Percentiles rank a stretch among this genome's conserved stretches.
Conservation (phyloP, 2,888 invertebrate species). For the Pseudoips prasinana region DNA sequence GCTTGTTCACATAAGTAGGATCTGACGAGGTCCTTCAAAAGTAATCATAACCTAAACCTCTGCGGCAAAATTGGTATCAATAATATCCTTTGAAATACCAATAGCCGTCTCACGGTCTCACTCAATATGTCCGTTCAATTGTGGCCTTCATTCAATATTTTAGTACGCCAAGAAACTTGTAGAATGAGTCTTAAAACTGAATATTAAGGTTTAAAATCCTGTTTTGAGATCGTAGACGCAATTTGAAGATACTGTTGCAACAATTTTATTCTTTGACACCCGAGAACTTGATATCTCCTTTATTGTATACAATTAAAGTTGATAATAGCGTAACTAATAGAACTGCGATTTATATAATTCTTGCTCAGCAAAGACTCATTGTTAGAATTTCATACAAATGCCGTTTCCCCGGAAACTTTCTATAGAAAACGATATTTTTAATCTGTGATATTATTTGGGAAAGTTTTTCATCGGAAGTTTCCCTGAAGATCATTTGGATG, state of each 20-base stretch:
- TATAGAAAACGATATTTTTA: constrained; percentile 36
- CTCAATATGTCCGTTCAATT: constrained; percentile 25
- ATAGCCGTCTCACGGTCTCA: constrained; percentile 13
- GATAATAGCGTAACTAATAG: too few relatives aligned
- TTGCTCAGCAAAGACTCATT: neutral
- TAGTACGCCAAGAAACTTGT: neutral
- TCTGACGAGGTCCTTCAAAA: neutral
- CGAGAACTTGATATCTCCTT: too few relatives aligned
- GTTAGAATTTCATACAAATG: constrained; percentile 16
- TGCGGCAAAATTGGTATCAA: constrained; percentile 19
- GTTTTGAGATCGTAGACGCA: too few relatives aligned
- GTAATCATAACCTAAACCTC: constrained; percentile 3
- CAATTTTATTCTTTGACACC: too few relatives aligned
- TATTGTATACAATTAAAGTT: too few relatives aligned
- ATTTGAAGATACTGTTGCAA: too few relatives aligned
- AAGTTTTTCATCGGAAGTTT: constrained; percentile 3
- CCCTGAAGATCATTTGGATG: neutral
- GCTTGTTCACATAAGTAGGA: too few relatives aligned
- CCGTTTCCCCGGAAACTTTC: constrained; percentile 24
- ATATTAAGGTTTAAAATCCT: too few relatives aligned
- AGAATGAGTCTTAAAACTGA: too few relatives aligned
- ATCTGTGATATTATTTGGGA: constrained; percentile 19
- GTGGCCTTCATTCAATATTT: constrained; percentile 22
- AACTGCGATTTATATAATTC: too few relatives aligned
- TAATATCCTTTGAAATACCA: constrained; percentile 23